phyloP scores from a whole-genome alignment of 2,113 vertebrate genomes.

The Brachyhypopomus occidentalis region DNA sequence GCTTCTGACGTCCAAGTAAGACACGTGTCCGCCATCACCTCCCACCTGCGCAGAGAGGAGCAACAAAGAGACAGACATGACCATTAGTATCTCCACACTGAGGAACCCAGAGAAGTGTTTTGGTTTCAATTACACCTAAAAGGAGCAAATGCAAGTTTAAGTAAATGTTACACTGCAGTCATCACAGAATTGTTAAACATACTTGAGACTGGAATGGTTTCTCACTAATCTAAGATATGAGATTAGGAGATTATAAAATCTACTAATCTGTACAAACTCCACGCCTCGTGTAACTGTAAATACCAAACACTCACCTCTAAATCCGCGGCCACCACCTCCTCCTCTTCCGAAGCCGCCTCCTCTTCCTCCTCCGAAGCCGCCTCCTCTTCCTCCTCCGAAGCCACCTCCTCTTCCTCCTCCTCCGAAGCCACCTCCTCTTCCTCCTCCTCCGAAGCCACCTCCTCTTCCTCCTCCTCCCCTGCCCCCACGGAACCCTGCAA shows the following conservation, averaged over 20 bases:
- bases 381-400: slow-evolving; percentile 77
- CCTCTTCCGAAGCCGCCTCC: slow-evolving; percentile 75
- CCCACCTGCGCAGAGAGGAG: slow-evolving; percentile 41
- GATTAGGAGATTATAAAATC: too few species aligned
- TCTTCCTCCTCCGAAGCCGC: slow-evolving; percentile 77
- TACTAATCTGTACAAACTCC: too few species aligned
- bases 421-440: slow-evolving; percentile 41
- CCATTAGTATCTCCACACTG: too few species aligned
- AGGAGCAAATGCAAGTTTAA: too few species aligned
- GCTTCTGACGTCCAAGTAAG: background rate
- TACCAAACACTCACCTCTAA: slow-evolving; percentile 77
- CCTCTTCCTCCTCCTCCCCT: slow-evolving; percentile 69
- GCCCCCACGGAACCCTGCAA: slow-evolving; percentile 73
- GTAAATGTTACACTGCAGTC: too few species aligned
- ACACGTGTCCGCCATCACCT: slow-evolving; percentile 43
- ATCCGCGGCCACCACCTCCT: slow-evolving; percentile 76
- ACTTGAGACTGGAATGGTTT: too few species aligned
- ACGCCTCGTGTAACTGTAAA: background rate
- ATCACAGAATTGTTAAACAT: too few species aligned
- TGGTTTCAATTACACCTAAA: too few species aligned
- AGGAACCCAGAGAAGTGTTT: too few species aligned
- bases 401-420: slow-evolving; percentile 62
- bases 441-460: slow-evolving; percentile 74
- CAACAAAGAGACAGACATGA: background rate
- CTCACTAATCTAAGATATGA: too few species aligned